Evolutionary conservation across 1,140 invertebrate genomes (phyloP), one percentile per base, ranked within the genome.

Genomic region (Brachionus koreanus): DNA sequence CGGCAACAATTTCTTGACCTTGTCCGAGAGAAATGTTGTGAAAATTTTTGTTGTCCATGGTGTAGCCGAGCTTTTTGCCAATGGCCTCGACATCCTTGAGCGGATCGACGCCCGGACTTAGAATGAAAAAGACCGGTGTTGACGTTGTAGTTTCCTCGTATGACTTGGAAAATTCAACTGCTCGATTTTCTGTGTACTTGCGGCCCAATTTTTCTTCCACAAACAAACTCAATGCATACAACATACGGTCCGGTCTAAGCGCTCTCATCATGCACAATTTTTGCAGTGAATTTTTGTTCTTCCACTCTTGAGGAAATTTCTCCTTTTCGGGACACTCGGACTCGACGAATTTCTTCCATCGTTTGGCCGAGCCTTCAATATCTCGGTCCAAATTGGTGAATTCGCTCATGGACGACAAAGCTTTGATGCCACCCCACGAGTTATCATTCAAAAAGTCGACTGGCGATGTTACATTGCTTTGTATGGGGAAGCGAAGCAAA

Each of bases 241-340:
- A 91, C 95, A 98, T 97, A 85, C 96, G 91, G 88, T 98, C 96
- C 1, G 96, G 95, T 85, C 96, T 88, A 5, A 98, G 88, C 3
- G 95, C 95, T 88, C 96, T 90, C 89, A 98, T 91, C 93, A 98
- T 97, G 86, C 95, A 97, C 5, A 98, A 88, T 85, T 94, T 91
- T 87, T 98, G 95, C 3, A 98, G 87, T 0, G 94, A 92, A 6
- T 93, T 93, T 90, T 97, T 97, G 86, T 95, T 96, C 88, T 98
- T 98, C 96, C 96, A 98, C 89, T 98, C 96, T 83, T 95, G 96
- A 2, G 96, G 96, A 87, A 98, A 95, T 87, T 97, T 97, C 87
- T 98, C 95, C 85, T 93, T 92, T 88, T 98, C 96, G n/a, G 96
- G 95, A 86, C 92, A 93, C 87, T 98, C 96, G 84, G 93, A 93